Evolutionary conservation across 2,113 vertebrate species (phyloP), one percentile per base, ranked within the genome.

Genomic region (Plectropomus leopardus): DNA sequence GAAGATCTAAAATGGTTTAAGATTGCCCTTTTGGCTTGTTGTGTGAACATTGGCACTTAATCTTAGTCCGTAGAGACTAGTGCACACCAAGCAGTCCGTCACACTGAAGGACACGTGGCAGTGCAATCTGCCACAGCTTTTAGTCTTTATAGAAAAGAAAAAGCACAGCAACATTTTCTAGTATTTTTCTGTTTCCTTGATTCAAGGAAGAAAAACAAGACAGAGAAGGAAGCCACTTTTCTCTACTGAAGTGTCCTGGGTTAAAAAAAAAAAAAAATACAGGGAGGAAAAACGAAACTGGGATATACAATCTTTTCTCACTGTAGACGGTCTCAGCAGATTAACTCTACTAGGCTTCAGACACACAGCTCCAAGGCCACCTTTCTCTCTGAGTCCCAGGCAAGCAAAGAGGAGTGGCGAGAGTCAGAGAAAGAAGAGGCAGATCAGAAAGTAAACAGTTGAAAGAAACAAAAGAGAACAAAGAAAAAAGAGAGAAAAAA

Each of bases 281-380:
- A 19, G 4, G 36, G 36, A 40, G 11, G 8, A 40, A 40, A 54
- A 40, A 23, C 60, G 44, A 65, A 80, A 71, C 7, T 86, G 85
- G 87, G 85, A 87, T 92, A 87, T 89, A 95, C 92, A 94, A 93
- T 93, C 93, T 82, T 95, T 94, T 97, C 92, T 93, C 94, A 95
- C 83, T 95, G 96, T 91, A 89, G 95, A 92, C 87, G 94, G 92
- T 96, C 95, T 96, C 95, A 95, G 96, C 95, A 96, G 96, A 96
- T 94, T 94, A 94, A 95, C 91, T 95, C 68, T 91, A 92, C 96
- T 94, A 95, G 94, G 95, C 96, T 97, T 97, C 96, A 95, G 76
- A 97, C 87, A 96, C 95, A 96, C 94, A 96, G 95, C 96, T 94
- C 95, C 96, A 96, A 96, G 96, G 96, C 95, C 96, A 96, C 96